These are phyloP conservation scores for Diachasmimorpha longicaudata DNA, from an alignment of 1,140 invertebrate genomes.

Conservation along the genomic window DNA sequence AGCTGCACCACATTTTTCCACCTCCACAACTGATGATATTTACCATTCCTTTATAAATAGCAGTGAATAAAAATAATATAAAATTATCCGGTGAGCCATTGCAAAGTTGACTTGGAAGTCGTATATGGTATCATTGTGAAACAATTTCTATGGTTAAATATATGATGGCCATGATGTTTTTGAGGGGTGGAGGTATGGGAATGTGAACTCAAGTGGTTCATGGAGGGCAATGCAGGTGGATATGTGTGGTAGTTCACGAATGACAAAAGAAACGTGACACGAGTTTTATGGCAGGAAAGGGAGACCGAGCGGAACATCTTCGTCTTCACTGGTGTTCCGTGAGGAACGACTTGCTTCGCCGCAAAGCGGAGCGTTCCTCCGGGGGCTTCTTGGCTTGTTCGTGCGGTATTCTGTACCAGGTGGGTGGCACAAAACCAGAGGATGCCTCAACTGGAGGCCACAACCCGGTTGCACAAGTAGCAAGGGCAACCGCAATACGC, in stretches of 20 bases:
- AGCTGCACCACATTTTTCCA: background rate
- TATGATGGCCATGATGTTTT: background rate
- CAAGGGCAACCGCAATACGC: slow-evolving; percentile 39
- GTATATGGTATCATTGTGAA: background rate
- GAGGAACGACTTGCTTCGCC: slow-evolving; percentile 14
- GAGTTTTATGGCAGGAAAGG: background rate
- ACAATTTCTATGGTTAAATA: background rate
- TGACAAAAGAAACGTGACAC: slow-evolving; percentile 30
- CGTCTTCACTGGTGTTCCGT: slow-evolving; percentile 17
- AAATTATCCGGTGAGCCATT: too few relatives aligned
- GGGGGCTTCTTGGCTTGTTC: background rate
- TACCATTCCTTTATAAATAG: background rate
- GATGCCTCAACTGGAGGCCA: slow-evolving; percentile 4
- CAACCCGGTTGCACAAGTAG: slow-evolving; percentile 28
- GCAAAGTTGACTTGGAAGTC: too few relatives aligned
- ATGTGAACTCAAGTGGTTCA: background rate
- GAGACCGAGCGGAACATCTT: slow-evolving; percentile 9
- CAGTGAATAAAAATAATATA: background rate
- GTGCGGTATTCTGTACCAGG: slow-evolving; percentile 28
- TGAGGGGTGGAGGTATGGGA: background rate
- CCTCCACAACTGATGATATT: background rate
- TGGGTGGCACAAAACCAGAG: slow-evolving; percentile 26
- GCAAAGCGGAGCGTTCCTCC: slow-evolving; percentile 15
- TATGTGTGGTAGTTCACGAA: slow-evolving; percentile 22
- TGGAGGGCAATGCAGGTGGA: slow-evolving; percentile 7